Conservation (phyloP, 2,113 vertebrate genomes). For the Tachysurus fulvidraco region DNA sequence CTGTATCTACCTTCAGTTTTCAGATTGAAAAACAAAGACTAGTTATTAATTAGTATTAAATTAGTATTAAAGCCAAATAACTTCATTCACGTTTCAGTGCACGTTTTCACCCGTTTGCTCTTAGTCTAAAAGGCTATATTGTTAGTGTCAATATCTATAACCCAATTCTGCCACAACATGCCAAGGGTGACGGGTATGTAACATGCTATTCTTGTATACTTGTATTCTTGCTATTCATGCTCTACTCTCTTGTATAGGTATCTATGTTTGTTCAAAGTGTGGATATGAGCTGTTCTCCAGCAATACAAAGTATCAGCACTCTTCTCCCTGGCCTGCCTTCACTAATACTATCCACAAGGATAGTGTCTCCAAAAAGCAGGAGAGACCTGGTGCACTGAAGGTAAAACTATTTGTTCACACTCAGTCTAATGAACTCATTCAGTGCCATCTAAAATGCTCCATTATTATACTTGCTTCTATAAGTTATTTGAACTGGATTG, state of each 20-base stretch:
- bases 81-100: background rate
- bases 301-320: constrained; percentile 84
- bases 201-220: too few species aligned
- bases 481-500: background rate
- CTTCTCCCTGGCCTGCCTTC: constrained; percentile 93
- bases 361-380: constrained; percentile 82
- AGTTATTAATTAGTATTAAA: background rate
- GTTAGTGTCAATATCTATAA: background rate
- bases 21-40: background rate
- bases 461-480: background rate
- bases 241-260: constrained; percentile 68
- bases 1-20: background rate
- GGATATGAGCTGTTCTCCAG: constrained; percentile 90
- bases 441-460: background rate
- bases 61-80: background rate
- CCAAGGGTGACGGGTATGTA: background rate
- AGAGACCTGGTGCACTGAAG: constrained; percentile 79
- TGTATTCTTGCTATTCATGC: too few species aligned
- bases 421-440: background rate
- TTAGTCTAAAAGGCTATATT: background rate
- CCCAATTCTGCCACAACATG: background rate
- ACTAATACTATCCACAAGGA: constrained; percentile 81
- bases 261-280: constrained; percentile 85
- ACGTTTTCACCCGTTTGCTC: background rate
- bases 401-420: constrained; percentile 60